Conservation (phyloP, 1,140 invertebrate species). For the Gryllus bimaculatus region DNA sequence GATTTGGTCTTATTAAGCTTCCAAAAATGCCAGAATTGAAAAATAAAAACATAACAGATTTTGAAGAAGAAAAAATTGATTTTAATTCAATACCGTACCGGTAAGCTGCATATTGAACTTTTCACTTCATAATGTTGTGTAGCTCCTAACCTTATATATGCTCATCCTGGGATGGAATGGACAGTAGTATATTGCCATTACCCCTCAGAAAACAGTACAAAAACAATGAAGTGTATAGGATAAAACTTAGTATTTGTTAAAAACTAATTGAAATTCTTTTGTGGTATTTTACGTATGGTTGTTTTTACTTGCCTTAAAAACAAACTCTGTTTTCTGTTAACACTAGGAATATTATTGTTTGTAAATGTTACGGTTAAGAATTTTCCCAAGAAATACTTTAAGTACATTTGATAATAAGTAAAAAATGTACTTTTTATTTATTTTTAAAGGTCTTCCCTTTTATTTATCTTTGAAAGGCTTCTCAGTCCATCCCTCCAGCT, state of each 20-base stretch:
- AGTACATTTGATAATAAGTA: too few species aligned
- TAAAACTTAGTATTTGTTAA: not conserved
- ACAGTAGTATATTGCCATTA: too few species aligned
- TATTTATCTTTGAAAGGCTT: too few species aligned
- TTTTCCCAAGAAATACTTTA: too few species aligned
- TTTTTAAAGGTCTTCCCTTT: too few species aligned
- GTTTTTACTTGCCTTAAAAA: too few species aligned
- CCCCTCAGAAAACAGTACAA: not conserved
- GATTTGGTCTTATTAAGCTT: conserved; percentile 81
- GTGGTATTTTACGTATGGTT: not conserved
- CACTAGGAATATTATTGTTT: too few species aligned
- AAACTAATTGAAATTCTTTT: not conserved
- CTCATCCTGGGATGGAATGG: too few species aligned
- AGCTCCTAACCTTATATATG: not conserved
- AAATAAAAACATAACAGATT: conserved; percentile 52
- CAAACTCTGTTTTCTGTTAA: too few species aligned
- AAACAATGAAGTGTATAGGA: not conserved
- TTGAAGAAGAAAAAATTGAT: conserved; percentile 57
- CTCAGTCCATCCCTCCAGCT: too few species aligned
- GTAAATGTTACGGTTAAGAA: too few species aligned
- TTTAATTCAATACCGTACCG: conserved; percentile 69
- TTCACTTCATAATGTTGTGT: not conserved
- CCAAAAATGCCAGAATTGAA: conserved; percentile 94
- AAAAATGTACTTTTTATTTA: too few species aligned
- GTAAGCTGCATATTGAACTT: conserved; percentile 27